These are phyloP conservation scores for Picus viridis DNA, from an alignment of 2,797 vertebrate species.

Conservation along the genomic window DNA sequence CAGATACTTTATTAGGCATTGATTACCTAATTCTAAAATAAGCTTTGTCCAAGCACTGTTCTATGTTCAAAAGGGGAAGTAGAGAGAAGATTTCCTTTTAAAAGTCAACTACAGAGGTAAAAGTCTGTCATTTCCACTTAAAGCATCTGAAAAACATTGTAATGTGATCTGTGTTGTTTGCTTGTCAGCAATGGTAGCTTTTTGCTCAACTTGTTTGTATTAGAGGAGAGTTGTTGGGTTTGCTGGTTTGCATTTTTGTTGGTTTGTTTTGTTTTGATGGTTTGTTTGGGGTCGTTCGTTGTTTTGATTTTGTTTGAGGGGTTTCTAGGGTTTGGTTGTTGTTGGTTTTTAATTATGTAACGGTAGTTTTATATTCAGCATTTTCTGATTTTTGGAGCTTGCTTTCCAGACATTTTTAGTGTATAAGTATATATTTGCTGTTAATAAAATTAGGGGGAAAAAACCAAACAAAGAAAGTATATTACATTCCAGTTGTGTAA, in stretches of 20 bases:
- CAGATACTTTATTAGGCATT: background rate
- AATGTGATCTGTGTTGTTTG: background rate
- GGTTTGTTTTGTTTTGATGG: too few species aligned
- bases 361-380: background rate
- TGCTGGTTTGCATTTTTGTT: too few species aligned
- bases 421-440: background rate
- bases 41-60: background rate
- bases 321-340: too few species aligned
- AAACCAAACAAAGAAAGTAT: too few species aligned
- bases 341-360: background rate
- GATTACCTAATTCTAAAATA: background rate
- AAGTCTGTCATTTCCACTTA: background rate
- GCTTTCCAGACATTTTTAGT: background rate
- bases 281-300: too few species aligned
- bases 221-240: background rate
- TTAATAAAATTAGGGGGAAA: too few species aligned
- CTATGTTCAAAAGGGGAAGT: background rate
- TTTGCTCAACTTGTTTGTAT: background rate
- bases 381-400: background rate
- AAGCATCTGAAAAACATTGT: background rate
- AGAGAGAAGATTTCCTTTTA: background rate
- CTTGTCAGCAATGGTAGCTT: background rate
- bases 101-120: background rate
- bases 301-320: background rate
- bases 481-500: constrained; percentile 46